Base-by-base conservation (phyloP, 2,888 invertebrate species). In the Nemapogon koenigi region DNA sequence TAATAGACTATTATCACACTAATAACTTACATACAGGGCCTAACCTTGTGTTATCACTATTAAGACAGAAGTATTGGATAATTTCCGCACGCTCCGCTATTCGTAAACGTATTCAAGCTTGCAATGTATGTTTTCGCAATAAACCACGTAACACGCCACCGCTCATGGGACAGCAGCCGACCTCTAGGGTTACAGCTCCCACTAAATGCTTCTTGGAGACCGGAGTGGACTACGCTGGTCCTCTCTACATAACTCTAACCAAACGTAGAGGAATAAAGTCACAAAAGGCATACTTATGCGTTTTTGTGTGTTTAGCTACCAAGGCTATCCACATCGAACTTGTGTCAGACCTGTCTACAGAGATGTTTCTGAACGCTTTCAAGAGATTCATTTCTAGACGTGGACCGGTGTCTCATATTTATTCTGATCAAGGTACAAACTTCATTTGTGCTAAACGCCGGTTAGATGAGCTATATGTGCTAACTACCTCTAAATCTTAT, bases 381-480 rank as follows among this genome's bases (percentile, higher is more conserved):
- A 38, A 43, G 4, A 32, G 46, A 4, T 46, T 46, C 11, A 41
- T 44, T 16, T 22, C 45, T 13, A 33, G 48, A 10, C 11, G 43
- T 19, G 45, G 44, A 2, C 22, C 42, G 17, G 45, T 43, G 4
- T 16, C 17, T 4, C 3, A 40, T 6, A 40, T 48, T 3, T 46
- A 35, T 35, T 48, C 43, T 28, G 48, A 48, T 15, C 46, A 48
- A 30, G 45, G 41, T 2, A 43, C 28, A 7, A 45, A 41, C 1
- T 48, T 46, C 33, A 45, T 41, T 30, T 38, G 43, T 13, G 44
- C 46, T 11, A 29, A n/a, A n/a, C n/a, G n/a, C n/a, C n/a, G n/a
- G n/a, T n/a, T n/a, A n/a, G n/a, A n/a, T n/a, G n/a, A n/a, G n/a
- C n/a, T n/a, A n/a, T n/a, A n/a, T n/a, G n/a, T n/a, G n/a, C n/a